These are phyloP conservation scores for Mormyrops attenuatus DNA, from an alignment of 2,797 vertebrate genomes.

Conservation along the genomic window DNA sequence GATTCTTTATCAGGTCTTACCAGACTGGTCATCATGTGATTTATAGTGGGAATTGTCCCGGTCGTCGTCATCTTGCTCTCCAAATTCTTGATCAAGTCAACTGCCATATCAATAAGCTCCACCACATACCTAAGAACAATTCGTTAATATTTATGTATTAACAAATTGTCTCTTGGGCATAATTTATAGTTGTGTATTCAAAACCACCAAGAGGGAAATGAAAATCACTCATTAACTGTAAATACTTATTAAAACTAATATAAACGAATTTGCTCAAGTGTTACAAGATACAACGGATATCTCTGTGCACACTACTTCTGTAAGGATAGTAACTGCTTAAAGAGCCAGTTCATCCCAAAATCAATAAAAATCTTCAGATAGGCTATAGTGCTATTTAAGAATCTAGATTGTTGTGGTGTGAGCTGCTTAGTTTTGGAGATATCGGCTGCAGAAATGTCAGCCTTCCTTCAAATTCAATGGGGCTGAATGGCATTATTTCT, in stretches of 20 bases:
- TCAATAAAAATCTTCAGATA: background rate
- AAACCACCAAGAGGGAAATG: background rate
- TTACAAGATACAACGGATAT: background rate
- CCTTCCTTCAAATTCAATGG: background rate
- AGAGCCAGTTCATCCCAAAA: background rate
- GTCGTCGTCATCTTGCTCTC: conserved; percentile 50
- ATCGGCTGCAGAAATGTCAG: background rate
- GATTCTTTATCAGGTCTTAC: conserved; percentile 38
- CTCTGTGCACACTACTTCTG: background rate
- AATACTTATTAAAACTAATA: background rate
- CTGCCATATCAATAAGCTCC: conserved; percentile 47
- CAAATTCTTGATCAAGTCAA: conserved; percentile 56
- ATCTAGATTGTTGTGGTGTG: background rate
- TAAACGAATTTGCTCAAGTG: background rate
- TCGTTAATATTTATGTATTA: background rate
- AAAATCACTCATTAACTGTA: background rate
- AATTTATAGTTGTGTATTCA: background rate
- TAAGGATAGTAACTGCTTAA: background rate
- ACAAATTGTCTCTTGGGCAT: background rate
- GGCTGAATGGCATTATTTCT: background rate
- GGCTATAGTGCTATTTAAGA: background rate
- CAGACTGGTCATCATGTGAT: conserved; percentile 45
- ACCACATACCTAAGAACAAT: conserved; percentile 51
- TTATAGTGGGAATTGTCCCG: conserved; percentile 26
- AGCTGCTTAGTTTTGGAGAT: background rate